phyloP scores from a whole-genome alignment of 92 coral and sea anemone genomes.

The Palythoa heliodiscus region DNA sequence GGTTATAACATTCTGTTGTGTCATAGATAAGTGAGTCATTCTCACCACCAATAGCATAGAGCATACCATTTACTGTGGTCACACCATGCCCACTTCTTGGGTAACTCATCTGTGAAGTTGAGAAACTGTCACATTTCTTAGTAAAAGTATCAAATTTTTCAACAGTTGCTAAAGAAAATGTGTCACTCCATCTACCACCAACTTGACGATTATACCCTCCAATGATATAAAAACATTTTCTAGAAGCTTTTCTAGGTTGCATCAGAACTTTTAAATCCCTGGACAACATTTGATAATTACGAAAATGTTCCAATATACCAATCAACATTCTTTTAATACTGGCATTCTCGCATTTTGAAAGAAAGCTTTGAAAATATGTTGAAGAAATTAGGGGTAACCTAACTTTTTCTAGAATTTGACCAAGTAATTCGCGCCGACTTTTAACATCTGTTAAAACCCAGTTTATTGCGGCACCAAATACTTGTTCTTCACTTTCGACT shows the following conservation, averaged over 20 bases:
- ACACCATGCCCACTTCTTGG: slow-evolving; percentile 91
- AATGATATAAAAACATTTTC: slow-evolving; percentile 81
- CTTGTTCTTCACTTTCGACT: slow-evolving; percentile 83
- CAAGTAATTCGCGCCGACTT: slow-evolving; percentile 67
- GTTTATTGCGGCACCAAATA: slow-evolving; percentile 81
- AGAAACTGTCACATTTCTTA: slow-evolving; percentile 64
- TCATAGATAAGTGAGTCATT: slow-evolving; percentile 96
- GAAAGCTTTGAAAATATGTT: slow-evolving; percentile 64
- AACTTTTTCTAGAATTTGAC: slow-evolving; percentile 78
- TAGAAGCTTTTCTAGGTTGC: slow-evolving; percentile 81
- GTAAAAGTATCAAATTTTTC: slow-evolving; percentile 83
- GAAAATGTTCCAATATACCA: slow-evolving; percentile 66
- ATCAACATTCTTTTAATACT: slow-evolving; percentile 77
- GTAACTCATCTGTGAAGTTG: slow-evolving; percentile 65
- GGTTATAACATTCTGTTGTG: slow-evolving; percentile 87
- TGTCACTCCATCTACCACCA: slow-evolving; percentile 89
- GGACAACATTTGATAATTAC: slow-evolving; percentile 74
- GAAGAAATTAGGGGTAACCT: slow-evolving; percentile 83
- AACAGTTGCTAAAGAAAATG: slow-evolving; percentile 74
- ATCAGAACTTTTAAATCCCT: slow-evolving; percentile 45
- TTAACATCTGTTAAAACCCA: slow-evolving; percentile 76
- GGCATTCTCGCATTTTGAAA: slow-evolving; percentile 68
- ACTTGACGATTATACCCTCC: slow-evolving; percentile 85
- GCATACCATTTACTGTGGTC: slow-evolving; percentile 69
- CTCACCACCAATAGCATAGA: slow-evolving; percentile 97